These are phyloP conservation scores for Chelonia mydas DNA, from an alignment of 2,797 vertebrate genomes.

Conservation along the genomic window DNA sequence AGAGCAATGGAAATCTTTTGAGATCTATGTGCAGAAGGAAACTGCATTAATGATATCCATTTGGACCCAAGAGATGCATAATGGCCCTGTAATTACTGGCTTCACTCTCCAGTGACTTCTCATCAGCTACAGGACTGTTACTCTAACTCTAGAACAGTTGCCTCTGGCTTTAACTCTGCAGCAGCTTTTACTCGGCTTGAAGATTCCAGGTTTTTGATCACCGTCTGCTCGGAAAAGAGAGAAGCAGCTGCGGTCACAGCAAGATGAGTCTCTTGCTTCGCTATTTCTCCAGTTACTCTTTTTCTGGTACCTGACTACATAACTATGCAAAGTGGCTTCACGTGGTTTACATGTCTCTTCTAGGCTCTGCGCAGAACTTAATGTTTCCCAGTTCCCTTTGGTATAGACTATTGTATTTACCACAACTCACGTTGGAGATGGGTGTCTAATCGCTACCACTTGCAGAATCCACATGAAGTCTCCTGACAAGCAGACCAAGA, in stretches of 20 bases:
- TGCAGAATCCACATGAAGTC: not conserved
- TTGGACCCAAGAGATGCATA: constrained; percentile 35
- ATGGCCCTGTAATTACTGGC: constrained; percentile 56
- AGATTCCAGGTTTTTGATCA: not conserved
- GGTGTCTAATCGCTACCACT: not conserved
- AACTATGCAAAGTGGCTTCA: constrained; percentile 8
- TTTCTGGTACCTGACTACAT: not conserved
- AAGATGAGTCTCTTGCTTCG: constrained; percentile 15
- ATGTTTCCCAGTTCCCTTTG: not conserved
- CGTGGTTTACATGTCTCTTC: not conserved
- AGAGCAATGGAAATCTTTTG: constrained; percentile 39
- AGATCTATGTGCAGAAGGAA: constrained; percentile 24
- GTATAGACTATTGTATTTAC: not conserved
- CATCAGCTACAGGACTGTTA: constrained; percentile 17
- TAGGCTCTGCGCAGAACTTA: not conserved
- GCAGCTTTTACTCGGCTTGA: constrained; percentile 21
- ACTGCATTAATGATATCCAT: constrained; percentile 49
- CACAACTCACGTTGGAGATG: not conserved
- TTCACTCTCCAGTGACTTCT: constrained; percentile 69
- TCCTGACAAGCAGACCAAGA: not conserved
- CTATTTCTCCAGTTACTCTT: not conserved
- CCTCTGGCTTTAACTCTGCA: constrained; percentile 22
- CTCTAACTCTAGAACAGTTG: constrained; percentile 39
- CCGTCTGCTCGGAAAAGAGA: not conserved
- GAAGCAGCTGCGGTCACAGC: constrained; percentile 7